Evolutionary conservation across 1,140 invertebrate species (phyloP), one percentile per base, ranked within the genome.

Genomic region (Chymomyza costata): DNA sequence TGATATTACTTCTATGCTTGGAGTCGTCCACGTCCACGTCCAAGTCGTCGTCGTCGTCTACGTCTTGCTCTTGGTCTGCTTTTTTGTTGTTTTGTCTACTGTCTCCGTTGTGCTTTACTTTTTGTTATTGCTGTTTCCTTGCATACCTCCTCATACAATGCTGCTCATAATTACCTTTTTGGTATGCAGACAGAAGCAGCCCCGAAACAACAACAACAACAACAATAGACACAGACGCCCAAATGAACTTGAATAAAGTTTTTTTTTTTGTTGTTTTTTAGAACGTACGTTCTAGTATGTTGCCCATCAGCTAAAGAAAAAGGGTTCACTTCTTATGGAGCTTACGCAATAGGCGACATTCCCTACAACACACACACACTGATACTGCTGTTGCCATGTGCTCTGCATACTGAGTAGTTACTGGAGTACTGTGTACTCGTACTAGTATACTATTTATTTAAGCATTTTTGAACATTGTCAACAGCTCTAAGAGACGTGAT

Each of bases 141-240:
- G 41, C 59, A 59, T 8, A 8, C n/a, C 21, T 25, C 21, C 8
- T 8, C 21, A 25, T 8, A 25, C 54, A 64, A 66, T 78, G 66
- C 71, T 62, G 57, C 71, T 78, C 63, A 78, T 78, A 78, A 81
- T 78, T 78, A 80, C 73, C 73, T 78, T 61, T 80, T 78, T 78
- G 67, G 73, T 78, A 78, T 78, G 73, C 73, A 78, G 73, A 78
- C 73, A 78, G 68, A 65, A 73, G 67, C 63, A 58, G 35, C 49
- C 30, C 25, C 28, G 28, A 52, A 48, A 19, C 51, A 41, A 43
- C 31, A 37, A 31, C 15, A 32, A 18, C 37, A 54, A 34, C 43
- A 18, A 13, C n/a, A 55, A 56, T 48, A 59, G 3, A 34, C 3
- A n/a, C 32, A 13, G 3, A 13, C 60, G 55, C 45, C 45, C 61